These are phyloP conservation scores for Alviniconcha strummeri DNA, from an alignment of 2,888 invertebrate genomes.

Conservation along the genomic window DNA sequence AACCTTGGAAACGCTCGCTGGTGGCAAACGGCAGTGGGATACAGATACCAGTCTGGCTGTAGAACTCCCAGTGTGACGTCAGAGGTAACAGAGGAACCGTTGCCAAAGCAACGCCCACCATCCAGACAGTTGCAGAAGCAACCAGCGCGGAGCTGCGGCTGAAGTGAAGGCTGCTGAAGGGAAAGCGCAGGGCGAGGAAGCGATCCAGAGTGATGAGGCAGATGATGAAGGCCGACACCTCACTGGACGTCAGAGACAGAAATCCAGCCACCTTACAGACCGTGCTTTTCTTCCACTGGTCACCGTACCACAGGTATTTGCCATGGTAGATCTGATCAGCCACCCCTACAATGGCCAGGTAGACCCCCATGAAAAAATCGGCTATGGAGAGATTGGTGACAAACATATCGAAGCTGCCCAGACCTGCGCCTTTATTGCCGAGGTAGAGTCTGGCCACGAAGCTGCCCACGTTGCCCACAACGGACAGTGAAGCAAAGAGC, in stretches of 20 bases:
- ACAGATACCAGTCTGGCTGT: constrained; percentile 64
- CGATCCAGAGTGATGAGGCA: constrained; percentile 18
- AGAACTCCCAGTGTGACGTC: constrained; percentile 55
- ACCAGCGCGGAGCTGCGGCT: background rate
- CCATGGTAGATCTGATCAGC: background rate
- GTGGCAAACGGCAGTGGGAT: constrained; percentile 68
- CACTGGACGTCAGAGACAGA: constrained; percentile 7
- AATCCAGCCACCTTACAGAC: background rate
- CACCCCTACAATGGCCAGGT: background rate
- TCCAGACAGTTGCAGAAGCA: background rate
- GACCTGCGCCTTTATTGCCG: constrained; percentile 17
- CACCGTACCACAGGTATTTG: background rate
- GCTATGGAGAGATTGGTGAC: background rate
- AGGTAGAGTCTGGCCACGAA: background rate
- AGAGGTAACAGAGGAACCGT: constrained; percentile 48
- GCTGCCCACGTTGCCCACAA: background rate
- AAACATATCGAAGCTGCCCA: background rate
- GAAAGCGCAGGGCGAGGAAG: constrained; percentile 10
- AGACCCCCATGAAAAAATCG: constrained; percentile 8
- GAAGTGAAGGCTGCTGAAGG: background rate
- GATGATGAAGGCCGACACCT: constrained; percentile 17
- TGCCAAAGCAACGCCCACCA: background rate
- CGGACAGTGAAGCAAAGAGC: background rate
- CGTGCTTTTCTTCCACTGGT: background rate
- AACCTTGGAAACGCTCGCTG: constrained; percentile 63